Conservation (phyloP, 2,888 invertebrate genomes). For the Odontothrips loti region DNA sequence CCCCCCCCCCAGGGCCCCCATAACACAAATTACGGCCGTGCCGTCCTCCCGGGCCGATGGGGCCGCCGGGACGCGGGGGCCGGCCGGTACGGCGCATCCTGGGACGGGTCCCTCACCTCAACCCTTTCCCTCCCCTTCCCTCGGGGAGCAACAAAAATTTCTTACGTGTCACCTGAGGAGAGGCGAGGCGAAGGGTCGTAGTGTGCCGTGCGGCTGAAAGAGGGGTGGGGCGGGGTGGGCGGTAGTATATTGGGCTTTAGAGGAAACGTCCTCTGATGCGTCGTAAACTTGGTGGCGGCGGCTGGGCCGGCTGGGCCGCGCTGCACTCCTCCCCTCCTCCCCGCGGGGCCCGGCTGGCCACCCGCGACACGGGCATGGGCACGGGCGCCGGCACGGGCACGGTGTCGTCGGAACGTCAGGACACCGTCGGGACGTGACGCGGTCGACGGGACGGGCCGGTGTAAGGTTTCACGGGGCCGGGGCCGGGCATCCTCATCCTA, state of each 20-base stretch:
- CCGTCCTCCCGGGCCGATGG: not conserved
- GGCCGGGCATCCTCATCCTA: too few relatives aligned
- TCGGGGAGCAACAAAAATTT: slow-evolving; percentile 8
- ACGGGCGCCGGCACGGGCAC: too few relatives aligned
- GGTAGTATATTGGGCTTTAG: not conserved
- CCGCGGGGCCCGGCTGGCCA: too few relatives aligned
- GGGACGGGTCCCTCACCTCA: not conserved
- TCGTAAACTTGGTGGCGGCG: not conserved
- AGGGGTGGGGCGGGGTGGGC: not conserved
- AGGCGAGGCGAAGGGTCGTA: not conserved
- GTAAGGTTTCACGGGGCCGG: too few relatives aligned
- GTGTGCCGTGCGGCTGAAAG: too few relatives aligned
- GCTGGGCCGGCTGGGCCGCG: too few relatives aligned
- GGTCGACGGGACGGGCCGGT: too few relatives aligned
- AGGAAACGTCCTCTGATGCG: not conserved
- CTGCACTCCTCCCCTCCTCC: too few relatives aligned
- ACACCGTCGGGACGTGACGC: too few relatives aligned
- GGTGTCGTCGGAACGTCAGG: too few relatives aligned
- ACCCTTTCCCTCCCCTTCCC: not conserved
- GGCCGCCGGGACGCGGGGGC: not conserved
- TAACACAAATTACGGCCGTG: not conserved
- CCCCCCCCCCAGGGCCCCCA: not conserved
- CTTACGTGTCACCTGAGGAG: slow-evolving; percentile 6
- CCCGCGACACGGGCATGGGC: too few relatives aligned
- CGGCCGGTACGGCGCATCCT: not conserved